Percentiles rank a stretch among this genome's conserved stretches.
Evolutionary conservation across 2,113 vertebrate genomes (phyloP).

Genomic region (Anser cygnoides): DNA sequence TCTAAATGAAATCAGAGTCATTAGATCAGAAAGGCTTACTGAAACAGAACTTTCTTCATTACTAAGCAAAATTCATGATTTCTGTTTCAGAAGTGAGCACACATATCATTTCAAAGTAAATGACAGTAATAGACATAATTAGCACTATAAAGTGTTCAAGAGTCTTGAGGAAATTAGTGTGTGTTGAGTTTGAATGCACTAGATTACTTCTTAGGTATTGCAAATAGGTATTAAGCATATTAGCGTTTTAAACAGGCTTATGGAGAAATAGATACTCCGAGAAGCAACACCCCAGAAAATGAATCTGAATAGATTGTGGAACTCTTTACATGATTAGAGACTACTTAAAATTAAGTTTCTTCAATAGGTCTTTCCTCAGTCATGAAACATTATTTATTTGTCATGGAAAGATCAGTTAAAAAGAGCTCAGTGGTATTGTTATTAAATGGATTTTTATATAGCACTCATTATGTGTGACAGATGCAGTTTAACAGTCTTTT

Average conservation of each 20-base stretch:
- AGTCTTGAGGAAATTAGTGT: conserved; percentile 80
- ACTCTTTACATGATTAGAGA: conserved; percentile 36
- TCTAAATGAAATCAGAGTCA: conserved; percentile 79
- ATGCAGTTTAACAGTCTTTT: background rate
- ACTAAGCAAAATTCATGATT: conserved; percentile 81
- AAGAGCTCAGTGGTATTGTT: background rate
- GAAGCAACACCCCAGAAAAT: conserved; percentile 63
- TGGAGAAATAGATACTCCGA: conserved; percentile 57
- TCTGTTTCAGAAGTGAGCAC: conserved; percentile 71
- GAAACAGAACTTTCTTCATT: conserved; percentile 82
- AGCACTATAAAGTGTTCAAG: conserved; percentile 81
- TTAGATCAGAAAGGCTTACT: conserved; percentile 76
- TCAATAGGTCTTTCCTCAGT: conserved; percentile 8
- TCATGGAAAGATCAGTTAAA: background rate
- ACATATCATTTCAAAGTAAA: conserved; percentile 77
- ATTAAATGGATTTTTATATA: background rate
- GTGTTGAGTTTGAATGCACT: conserved; percentile 73
- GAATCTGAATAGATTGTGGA: conserved; percentile 37
- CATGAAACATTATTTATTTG: background rate
- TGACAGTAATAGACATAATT: conserved; percentile 86
- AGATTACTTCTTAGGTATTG: conserved; percentile 79
- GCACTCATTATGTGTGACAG: background rate
- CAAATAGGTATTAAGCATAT: conserved; percentile 78
- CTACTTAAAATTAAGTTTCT: conserved; percentile 8
- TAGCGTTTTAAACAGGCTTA: conserved; percentile 74